phyloP scores from a whole-genome alignment of 2,888 invertebrate species.

The Venustoraphidia nigricollis region DNA sequence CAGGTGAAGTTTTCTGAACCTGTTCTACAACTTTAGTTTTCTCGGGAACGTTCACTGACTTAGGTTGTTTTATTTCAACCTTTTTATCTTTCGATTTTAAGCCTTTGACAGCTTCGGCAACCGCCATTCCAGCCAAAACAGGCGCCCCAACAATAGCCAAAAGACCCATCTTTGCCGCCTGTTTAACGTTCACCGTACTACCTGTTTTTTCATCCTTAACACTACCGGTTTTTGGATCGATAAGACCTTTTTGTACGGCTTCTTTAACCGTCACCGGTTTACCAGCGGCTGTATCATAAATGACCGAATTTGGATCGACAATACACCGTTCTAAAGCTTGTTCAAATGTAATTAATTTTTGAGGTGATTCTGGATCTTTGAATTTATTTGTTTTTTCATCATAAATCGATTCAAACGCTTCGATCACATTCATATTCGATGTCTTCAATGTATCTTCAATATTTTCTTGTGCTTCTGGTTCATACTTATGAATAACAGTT shows the following conservation, averaged over 20 bases:
- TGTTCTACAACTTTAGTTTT: conserved; percentile 7
- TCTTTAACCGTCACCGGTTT: conserved; percentile 57
- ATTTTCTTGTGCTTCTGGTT: conserved; percentile 1
- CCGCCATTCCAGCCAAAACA: conserved; percentile 73
- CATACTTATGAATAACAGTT: conserved; percentile 9
- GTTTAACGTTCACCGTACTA: conserved; percentile 36
- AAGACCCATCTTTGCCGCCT: conserved; percentile 74
- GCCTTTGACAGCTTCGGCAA: conserved; percentile 60
- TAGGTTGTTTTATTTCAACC: conserved; percentile 13
- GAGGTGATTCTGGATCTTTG: conserved; percentile 48
- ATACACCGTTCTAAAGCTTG: conserved; percentile 57
- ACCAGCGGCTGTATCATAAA: conserved; percentile 56
- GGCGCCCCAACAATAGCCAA: conserved; percentile 80
- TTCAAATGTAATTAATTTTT: conserved; percentile 49
- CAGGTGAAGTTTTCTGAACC: conserved; percentile 6
- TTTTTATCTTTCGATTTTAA: conserved; percentile 24
- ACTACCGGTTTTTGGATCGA: conserved; percentile 59
- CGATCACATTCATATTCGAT: conserved; percentile 43
- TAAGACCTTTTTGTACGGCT: conserved; percentile 54
- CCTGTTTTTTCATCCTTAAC: conserved; percentile 51
- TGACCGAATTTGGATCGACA: conserved; percentile 55
- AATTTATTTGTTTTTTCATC: conserved; percentile 49
- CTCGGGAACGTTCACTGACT: conserved; percentile 9
- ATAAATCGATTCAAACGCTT: conserved; percentile 49
- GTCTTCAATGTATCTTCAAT: conserved; percentile 16